Evolutionary conservation across 37 sponge, comb jelly and placozoan genomes (phyloP), one percentile per base, ranked within the genome.

Genomic region (Bolinopsis microptera): DNA sequence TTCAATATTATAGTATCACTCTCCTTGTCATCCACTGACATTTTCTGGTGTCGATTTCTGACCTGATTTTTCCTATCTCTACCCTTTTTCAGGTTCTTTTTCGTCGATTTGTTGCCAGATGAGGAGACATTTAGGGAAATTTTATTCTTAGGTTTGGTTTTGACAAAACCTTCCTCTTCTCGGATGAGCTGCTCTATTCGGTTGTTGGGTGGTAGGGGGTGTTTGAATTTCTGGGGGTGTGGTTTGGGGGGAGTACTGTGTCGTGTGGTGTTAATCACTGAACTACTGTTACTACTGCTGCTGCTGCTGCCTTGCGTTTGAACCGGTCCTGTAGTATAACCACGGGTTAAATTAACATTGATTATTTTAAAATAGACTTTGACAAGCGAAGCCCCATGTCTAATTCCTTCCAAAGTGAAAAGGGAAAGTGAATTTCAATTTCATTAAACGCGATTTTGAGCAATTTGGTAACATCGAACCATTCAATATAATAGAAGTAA

Each of bases 1-100:
- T 77, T 77, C 80, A 77, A 34, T 27, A 77, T 77, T 34, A 16
- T 77, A 18, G 27, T 77, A 35, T 77, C 80, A 77, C 80, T 77
- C 80, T 77, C 80, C 37, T 77, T 77, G 33, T 77, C 80, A 34
- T 77, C 80, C 22, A 77, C 80, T 3, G 32, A 16, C 3, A 32
- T 13, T 77, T 77, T 77, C 2, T 2, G 0, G 18, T 13, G 33
- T 77, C 32, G 28, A 36, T 32, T 77, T 32, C 32, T 31, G 35
- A 32, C 35, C 32, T 77, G 80, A 13, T 77, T 77, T 32, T 77
- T 77, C 35, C 32, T 77, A 32, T 32, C 32, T 27, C 80, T 21
- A 1, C 80, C 80, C 35, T 77, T 77, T 77, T 77, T 77, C 1
- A 36, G 36, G 35, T 32, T 9, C 32, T 77, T 77, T 36, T 77